Percentiles rank a stretch among this genome's conserved stretches.
Evolutionary conservation across 1,140 invertebrate genomes (phyloP).

Genomic region (Carcinoscorpius rotundicauda): DNA sequence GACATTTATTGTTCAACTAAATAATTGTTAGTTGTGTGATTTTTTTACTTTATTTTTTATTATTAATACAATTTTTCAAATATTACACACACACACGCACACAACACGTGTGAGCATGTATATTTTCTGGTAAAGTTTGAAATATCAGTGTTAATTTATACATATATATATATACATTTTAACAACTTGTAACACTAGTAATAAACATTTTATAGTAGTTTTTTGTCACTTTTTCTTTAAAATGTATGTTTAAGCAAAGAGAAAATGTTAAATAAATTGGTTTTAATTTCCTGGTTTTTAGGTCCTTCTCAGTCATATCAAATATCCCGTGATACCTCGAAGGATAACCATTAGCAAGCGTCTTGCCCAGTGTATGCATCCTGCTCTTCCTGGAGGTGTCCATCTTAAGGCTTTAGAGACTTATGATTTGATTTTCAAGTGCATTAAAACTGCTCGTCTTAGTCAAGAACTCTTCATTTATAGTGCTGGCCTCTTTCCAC

Average conservation of each 20-base stretch:
- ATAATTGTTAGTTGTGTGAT: too few relatives aligned
- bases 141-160: too few relatives aligned
- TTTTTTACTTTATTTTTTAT: too few relatives aligned
- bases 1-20: too few relatives aligned
- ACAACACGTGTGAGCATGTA: too few relatives aligned
- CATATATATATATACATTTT: too few relatives aligned
- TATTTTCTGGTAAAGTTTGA: too few relatives aligned
- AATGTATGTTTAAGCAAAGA: background rate
- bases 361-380: conserved; percentile 90
- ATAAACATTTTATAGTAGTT: too few relatives aligned
- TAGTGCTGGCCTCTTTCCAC: conserved; percentile 75
- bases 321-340: conserved; percentile 79
- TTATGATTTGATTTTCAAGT: conserved; percentile 86
- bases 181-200: too few relatives aligned
- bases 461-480: conserved; percentile 79
- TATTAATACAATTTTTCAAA: too few relatives aligned
- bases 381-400: conserved; percentile 75
- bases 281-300: conserved; percentile 31
- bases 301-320: conserved; percentile 57
- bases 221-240: too few relatives aligned
- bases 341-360: conserved; percentile 83
- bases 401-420: conserved; percentile 88
- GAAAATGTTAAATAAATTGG: background rate
- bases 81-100: too few relatives aligned
- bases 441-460: conserved; percentile 68